Percentiles rank a stretch among this genome's conserved stretches.
phyloP scores from a whole-genome alignment of 2,888 invertebrate genomes.

The Neoaliturus tenellus region DNA sequence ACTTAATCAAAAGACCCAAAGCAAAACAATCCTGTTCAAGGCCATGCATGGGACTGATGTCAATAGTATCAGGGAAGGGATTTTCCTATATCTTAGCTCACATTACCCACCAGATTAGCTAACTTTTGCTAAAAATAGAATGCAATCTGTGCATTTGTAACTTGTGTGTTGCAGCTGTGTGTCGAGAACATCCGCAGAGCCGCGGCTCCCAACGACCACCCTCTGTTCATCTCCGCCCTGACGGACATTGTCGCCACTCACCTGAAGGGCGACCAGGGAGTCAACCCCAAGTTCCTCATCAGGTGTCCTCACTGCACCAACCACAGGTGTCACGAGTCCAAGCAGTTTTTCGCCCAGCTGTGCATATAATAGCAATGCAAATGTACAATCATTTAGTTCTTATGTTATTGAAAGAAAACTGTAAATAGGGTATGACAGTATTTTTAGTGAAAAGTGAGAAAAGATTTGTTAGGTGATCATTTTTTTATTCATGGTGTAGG shows the following conservation, averaged over 20 bases:
- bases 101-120: no score
- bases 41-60: no score
- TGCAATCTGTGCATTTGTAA: no score
- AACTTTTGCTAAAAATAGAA: no score
- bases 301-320: slow-evolving; percentile 92
- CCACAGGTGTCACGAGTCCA: slow-evolving; percentile 82
- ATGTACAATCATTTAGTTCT: slow-evolving; percentile 53
- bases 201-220: slow-evolving; percentile 95
- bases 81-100: no score
- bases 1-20: no score
- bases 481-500: neutral
- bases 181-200: slow-evolving; percentile 88
- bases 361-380: slow-evolving; percentile 57
- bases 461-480: neutral
- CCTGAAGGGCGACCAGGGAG: slow-evolving; percentile 76
- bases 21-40: no score
- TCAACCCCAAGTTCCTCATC: slow-evolving; percentile 87
- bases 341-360: slow-evolving; percentile 78
- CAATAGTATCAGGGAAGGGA: no score
- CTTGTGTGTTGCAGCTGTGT: slow-evolving; percentile 81
- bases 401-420: slow-evolving; percentile 56
- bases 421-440: slow-evolving; percentile 74
- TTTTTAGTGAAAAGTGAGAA: neutral
- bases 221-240: slow-evolving; percentile 91
- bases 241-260: slow-evolving; percentile 88